These are phyloP conservation scores for Morone chrysops DNA, from an alignment of 2,113 vertebrate species.

Conservation along the genomic window DNA sequence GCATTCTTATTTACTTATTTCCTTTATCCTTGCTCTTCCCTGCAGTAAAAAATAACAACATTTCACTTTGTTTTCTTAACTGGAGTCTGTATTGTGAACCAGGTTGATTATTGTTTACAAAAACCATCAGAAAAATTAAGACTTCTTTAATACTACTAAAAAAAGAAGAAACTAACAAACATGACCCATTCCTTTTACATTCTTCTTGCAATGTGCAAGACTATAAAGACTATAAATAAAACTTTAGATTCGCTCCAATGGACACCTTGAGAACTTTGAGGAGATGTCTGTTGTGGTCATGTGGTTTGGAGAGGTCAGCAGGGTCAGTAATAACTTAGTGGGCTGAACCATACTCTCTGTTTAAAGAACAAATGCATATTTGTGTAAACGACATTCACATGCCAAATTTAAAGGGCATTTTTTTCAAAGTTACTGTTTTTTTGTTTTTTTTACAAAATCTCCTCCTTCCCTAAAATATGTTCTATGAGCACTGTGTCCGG, in stretches of 20 bases:
- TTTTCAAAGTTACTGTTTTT: background rate
- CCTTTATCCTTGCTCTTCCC: background rate
- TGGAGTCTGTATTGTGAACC: background rate
- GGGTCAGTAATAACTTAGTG: background rate
- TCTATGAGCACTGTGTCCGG: too few relatives aligned
- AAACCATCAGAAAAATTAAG: background rate
- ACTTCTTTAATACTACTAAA: too few relatives aligned
- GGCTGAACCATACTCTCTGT: background rate
- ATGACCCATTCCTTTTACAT: background rate
- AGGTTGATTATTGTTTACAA: background rate
- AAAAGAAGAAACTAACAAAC: background rate
- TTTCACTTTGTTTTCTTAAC: background rate
- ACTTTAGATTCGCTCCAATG: background rate
- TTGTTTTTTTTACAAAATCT: background rate
- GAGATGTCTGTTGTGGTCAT: background rate
- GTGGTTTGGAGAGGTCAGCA: background rate
- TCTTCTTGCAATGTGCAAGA: background rate
- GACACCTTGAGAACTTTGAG: background rate
- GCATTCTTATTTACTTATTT: slow-evolving; percentile 2
- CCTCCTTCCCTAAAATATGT: background rate
- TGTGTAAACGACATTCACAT: background rate
- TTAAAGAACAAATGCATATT: background rate
- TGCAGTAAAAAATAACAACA: background rate
- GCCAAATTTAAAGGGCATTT: background rate
- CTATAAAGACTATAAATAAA: background rate